These are phyloP conservation scores for Ophioninae sp. DNA, from an alignment of 2,888 invertebrate genomes.

Conservation along the genomic window DNA sequence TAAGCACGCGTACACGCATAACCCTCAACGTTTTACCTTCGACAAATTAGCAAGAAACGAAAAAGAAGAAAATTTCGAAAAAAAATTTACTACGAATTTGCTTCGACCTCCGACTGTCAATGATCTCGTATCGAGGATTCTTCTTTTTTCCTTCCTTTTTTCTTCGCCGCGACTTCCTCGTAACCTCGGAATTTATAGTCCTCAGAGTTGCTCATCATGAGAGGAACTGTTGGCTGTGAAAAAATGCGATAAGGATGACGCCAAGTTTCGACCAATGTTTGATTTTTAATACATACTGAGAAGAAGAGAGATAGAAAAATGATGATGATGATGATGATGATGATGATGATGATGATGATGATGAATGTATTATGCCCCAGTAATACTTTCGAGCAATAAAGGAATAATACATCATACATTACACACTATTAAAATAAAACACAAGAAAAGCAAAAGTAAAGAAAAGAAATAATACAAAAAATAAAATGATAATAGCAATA, in stretches of 20 bases:
- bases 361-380: too few relatives aligned
- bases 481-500: too few relatives aligned
- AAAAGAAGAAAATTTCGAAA: constrained; percentile 36
- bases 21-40: constrained; percentile 47
- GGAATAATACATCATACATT: too few relatives aligned
- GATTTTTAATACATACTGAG: constrained; percentile 1
- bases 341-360: too few relatives aligned
- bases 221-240: neutral
- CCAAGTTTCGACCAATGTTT: constrained; percentile 25
- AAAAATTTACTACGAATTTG: constrained; percentile 73
- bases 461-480: too few relatives aligned
- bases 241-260: constrained; percentile 40
- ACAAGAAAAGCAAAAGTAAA: too few relatives aligned
- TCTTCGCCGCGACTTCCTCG: neutral
- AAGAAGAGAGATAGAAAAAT: too few relatives aligned
- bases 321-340: too few relatives aligned
- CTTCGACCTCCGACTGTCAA: constrained; percentile 66
- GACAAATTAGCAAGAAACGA: constrained; percentile 46
- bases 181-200: constrained; percentile 48
- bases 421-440: too few relatives aligned
- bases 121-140: constrained; percentile 54
- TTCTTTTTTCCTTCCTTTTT: neutral
- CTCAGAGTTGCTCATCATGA: constrained; percentile 1
- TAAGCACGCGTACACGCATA: neutral
- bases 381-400: too few relatives aligned